Percentiles rank a stretch among this genome's conserved stretches.
Evolutionary conservation across 2,888 invertebrate genomes (phyloP).

Genomic region (Yponomeuta sedellus): DNA sequence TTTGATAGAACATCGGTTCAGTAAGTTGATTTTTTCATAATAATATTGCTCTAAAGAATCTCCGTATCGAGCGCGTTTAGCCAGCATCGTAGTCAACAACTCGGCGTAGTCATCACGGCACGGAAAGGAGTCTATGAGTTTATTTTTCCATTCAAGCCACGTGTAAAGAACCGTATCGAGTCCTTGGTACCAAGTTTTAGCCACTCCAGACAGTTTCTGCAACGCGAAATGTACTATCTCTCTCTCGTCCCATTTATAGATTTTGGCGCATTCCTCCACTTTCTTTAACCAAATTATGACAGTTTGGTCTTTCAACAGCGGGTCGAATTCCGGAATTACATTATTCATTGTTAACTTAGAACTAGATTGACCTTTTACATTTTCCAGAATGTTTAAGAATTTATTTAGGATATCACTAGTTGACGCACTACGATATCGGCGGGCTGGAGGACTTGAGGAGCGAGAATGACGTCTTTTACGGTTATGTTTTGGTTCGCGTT

Average conservation of each 20-base stretch:
- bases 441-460: too few species aligned
- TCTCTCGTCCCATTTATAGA: constrained; percentile 6
- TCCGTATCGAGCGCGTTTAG: constrained; percentile 19
- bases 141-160: constrained; percentile 25
- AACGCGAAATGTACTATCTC: neutral
- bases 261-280: too few species aligned
- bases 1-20: constrained; percentile 24
- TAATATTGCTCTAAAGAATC: constrained; percentile 20
- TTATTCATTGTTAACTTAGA: too few species aligned
- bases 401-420: too few species aligned
- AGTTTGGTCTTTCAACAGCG: constrained; percentile 18
- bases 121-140: constrained; percentile 17
- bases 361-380: too few species aligned
- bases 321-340: constrained; percentile 22
- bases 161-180: constrained; percentile 20
- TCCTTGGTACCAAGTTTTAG: constrained; percentile 26
- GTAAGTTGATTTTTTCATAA: constrained; percentile 12
- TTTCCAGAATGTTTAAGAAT: too few species aligned
- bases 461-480: too few species aligned
- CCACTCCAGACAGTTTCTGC: constrained; percentile 15
- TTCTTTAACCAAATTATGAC: neutral
- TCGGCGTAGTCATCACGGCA: constrained; percentile 12
- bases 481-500: too few species aligned
- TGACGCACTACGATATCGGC: too few species aligned
- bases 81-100: constrained; percentile 25